Evolutionary conservation across 2,888 invertebrate species (phyloP).

Genomic region (Polydrusus cervinus): DNA sequence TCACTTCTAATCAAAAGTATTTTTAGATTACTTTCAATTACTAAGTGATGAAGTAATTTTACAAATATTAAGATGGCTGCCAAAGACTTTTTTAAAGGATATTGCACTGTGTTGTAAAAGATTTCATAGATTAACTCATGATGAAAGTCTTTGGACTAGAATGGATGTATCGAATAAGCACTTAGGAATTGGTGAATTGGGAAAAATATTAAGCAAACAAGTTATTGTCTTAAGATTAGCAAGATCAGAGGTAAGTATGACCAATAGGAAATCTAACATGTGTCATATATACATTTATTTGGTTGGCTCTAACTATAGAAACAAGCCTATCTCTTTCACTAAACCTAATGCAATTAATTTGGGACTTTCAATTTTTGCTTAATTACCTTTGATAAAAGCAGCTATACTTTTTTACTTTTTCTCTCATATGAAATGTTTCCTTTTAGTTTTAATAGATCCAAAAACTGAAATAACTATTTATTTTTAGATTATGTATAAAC

Average conservation of each 20-base stretch:
- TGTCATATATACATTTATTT: not conserved
- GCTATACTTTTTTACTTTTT: no score
- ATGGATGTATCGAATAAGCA: conserved; percentile 85
- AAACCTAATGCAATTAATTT: no score
- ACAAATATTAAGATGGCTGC: conserved; percentile 87
- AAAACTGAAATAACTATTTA: conserved; percentile 24
- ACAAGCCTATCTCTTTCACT: no score
- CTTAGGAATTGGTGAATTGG: conserved; percentile 80
- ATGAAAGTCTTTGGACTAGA: conserved; percentile 90
- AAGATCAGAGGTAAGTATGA: conserved; percentile 80
- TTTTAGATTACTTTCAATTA: conserved; percentile 79
- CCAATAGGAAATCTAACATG: conserved; percentile 7
- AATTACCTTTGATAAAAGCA: no score
- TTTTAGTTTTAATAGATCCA: no score
- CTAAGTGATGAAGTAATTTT: conserved; percentile 92
- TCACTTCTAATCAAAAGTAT: not conserved
- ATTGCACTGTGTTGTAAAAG: conserved; percentile 85
- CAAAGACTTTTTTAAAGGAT: conserved; percentile 82
- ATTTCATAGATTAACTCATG: conserved; percentile 85
- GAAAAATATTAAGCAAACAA: conserved; percentile 84
- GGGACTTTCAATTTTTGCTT: no score
- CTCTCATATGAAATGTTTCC: no score
- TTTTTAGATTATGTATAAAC: conserved; percentile 72
- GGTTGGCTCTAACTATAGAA: no score
- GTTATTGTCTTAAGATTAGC: conserved; percentile 86